phyloP scores from a whole-genome alignment of 30 jellyfish, hydroid and myxozoan species.

The Cassiopea andromeda region DNA sequence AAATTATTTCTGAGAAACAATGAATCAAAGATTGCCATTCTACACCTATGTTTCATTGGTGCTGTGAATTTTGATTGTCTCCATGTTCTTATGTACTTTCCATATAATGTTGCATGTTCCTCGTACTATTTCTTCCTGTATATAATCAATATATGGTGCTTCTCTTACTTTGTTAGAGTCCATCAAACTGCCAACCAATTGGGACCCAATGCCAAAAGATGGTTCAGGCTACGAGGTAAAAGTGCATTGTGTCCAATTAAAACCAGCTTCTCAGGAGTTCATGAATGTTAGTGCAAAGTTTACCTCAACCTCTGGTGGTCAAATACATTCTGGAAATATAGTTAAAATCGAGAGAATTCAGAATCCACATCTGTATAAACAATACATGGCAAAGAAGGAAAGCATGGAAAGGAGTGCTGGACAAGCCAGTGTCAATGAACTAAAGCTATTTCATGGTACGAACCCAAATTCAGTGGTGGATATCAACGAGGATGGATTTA shows the following conservation, averaged over 20 bases:
- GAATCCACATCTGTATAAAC: constrained; percentile 39
- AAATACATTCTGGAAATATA: neutral
- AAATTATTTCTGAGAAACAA: no score
- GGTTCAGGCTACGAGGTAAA: neutral
- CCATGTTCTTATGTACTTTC: neutral
- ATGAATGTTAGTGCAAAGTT: neutral
- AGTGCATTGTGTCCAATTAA: constrained; percentile 1
- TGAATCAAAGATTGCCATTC: no score
- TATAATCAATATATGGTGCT: no score
- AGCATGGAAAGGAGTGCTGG: constrained; percentile 46
- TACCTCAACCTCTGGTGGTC: neutral
- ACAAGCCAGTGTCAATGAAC: constrained; percentile 18
- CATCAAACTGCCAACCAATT: neutral
- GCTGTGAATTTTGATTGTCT: neutral
- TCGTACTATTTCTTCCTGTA: no score
- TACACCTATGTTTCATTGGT: no score
- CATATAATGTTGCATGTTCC: neutral
- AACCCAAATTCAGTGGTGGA: constrained; percentile 4
- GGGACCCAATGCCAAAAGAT: constrained; percentile 50
- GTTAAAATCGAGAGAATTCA: constrained; percentile 30
- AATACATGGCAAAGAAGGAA: constrained; percentile 38
- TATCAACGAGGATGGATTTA: constrained; percentile 59
- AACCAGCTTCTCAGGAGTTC: constrained; percentile 7
- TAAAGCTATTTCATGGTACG: constrained; percentile 65
- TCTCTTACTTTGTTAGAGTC: neutral